Evolutionary conservation across 2,888 invertebrate genomes (phyloP), one percentile per base, ranked within the genome.

Genomic region (Ctena decussata): DNA sequence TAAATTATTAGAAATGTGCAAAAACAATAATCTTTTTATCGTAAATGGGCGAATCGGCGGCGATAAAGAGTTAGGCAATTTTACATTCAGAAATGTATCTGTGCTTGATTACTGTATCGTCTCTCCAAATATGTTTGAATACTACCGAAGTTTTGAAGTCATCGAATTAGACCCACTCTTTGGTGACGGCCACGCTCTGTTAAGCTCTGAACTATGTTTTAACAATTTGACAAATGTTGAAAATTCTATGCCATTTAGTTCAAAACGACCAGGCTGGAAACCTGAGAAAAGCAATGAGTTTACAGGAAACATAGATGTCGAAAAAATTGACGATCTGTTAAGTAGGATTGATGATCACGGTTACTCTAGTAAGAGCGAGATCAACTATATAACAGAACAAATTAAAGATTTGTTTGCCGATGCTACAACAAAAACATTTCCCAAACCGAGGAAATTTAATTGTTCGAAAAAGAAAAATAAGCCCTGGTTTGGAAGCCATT

Each of bases 401-500:
- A 30, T 60, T 30, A 27, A 24, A 18, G 6, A 3, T 11, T 11
- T 60, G 8, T 60, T 60, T 30, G 8, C 6, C 3, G 30, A 60
- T 8, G 27, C 27, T 18, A 5, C 60, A 24, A 8, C 3, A 60
- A 6, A 30, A 60, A 60, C 30, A 18, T 60, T 60, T 30, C 27
- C 27, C 1, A 30, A 60, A 6, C 30, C 3, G 5, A 6, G 6
- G 27, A 6, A 30, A 27, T 5, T 8, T 18, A 6, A 8, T 30
- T 30, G 80, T 65, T n/a, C 65, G 60, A 2, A 44, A 74, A 32
- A 3, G 1, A 21, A 24, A 46, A 77, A 77, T 24, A 79, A 79
- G 24, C 72, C 79, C 53, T 79, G 79, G 79, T 79, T 79, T 39
- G 71, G 79, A 18, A 53, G 72, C 8, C 24, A 27, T n/a, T 79